Evolutionary conservation across 2,888 invertebrate genomes (phyloP), one percentile per base, ranked within the genome.

Genomic region (Strigamia transsilvanica): DNA sequence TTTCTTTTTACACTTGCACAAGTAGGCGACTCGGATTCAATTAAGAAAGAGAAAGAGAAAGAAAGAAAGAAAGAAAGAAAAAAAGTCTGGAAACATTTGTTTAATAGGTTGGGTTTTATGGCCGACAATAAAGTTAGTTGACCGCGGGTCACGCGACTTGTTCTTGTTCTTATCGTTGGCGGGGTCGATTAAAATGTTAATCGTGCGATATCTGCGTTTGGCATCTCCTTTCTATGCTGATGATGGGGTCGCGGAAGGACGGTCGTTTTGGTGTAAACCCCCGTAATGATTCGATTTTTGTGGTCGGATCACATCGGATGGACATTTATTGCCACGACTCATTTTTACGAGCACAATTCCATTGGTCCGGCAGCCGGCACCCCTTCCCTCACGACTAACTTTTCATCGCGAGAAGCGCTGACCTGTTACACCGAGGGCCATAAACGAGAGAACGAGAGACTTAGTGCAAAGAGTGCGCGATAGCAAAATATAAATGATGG

Each of bases 391-490:
- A 56, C 56, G 56, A 56, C 56, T 56, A 56, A 56, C 56, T 56
- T 56, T 56, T 56, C 56, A 56, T 56, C 56, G 56, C 56, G 56
- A 56, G 56, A 56, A 56, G n/a, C 56, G 56, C 56, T 56, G 56
- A 56, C 56, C 56, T 18, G 56, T 56, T 56, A 56, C 56, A 56
- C 56, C 56, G 56, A 56, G 56, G 56, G 56, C 18, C 56, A 56
- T 56, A 56, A 56, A 56, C 18, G 56, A 56, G 18, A 56, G 56
- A 56, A 18, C 18, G 6, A 18, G 56, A 56, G 56, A 56, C 51
- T 51, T 51, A 51, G 51, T 13, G n/a, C 18, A 56, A 56, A 56
- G 56, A 56, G 56, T 56, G 56, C 21, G 56, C 56, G 56, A 56
- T 56, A 56, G 56, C 56, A 18, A 56, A 56, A 56, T 56, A 56